Base-by-base conservation (phyloP, 2,797 vertebrate species). In the Taenioides sp. region DNA sequence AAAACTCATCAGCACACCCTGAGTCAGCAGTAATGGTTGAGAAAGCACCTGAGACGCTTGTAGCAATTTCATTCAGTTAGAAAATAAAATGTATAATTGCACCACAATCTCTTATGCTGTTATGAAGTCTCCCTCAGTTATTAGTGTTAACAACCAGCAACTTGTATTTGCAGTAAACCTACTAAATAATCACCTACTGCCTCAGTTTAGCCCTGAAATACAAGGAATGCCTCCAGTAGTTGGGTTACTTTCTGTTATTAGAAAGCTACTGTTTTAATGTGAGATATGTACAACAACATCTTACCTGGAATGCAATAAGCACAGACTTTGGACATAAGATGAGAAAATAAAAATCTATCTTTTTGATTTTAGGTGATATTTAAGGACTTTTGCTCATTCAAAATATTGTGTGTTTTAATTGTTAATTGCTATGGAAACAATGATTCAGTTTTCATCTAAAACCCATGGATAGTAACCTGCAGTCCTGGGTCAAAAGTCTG, bases 1-100 rank as follows among this genome's bases (percentile, higher is more conserved):
- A 80, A 89, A 84, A 87, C 84, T 86, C 84, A 88, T 91, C 79
- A 86, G 70, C 73, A 61, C 74, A 65, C 67, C 69, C 70, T 73
- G 63, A 87, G 77, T 86, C 72, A 78, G 73, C 80, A 69, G 58
- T 60, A 69, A 70, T 73, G 83, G 80, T 84, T 74, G 5, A 74
- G 71, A 78, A 71, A 76, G 69, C 72, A 72, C 83, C 65, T 72
- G 73, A 80, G 80, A 73, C 72, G 63, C 84, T 62, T 80, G 67
- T 72, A 72, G 75, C 67, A 72, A 80, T 86, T 88, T 84, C 31
- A 84, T 81, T 84, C 80, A 73, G 67, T 71, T 69, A 40, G 65
- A 75, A 83, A 88, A 84, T 84, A 22, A 11, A 75, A 86, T 81
- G 59, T 75, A 67, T 22, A 49, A 75, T 64, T 3, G n/a, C 55